Conservation (phyloP, 2,888 invertebrate species). For the Syrphus vitripennis region DNA sequence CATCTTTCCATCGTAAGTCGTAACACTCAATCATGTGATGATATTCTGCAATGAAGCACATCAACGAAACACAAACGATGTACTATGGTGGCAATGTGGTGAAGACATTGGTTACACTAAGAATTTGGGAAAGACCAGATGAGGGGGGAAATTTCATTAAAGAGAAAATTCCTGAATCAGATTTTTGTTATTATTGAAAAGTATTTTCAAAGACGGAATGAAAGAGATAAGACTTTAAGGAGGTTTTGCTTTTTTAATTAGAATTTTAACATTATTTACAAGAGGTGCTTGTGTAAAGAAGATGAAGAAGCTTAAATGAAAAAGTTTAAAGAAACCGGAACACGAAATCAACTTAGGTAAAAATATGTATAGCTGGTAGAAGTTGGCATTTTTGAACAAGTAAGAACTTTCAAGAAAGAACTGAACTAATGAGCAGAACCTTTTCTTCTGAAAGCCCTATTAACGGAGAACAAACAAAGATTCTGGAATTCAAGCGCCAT, state of each 20-base stretch:
- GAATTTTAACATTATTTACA: not conserved
- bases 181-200: not conserved
- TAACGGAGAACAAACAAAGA: no score
- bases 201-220: not conserved
- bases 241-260: not conserved
- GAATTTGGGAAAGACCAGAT: not conserved
- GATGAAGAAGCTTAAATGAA: not conserved
- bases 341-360: no score
- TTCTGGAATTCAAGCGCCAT: no score
- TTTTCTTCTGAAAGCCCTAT: no score
- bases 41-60: conserved; percentile 27
- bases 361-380: no score
- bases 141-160: not conserved
- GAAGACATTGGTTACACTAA: not conserved
- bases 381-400: no score
- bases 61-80: not conserved
- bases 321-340: no score
- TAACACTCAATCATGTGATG: conserved; percentile 65
- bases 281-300: not conserved
- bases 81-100: not conserved
- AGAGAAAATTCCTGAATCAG: not conserved
- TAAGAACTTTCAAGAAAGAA: no score
- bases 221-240: not conserved
- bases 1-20: no score
- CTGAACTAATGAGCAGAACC: no score